Evolutionary conservation across 2,888 invertebrate genomes (phyloP).

Genomic region (Synanthedon formicaeformis): DNA sequence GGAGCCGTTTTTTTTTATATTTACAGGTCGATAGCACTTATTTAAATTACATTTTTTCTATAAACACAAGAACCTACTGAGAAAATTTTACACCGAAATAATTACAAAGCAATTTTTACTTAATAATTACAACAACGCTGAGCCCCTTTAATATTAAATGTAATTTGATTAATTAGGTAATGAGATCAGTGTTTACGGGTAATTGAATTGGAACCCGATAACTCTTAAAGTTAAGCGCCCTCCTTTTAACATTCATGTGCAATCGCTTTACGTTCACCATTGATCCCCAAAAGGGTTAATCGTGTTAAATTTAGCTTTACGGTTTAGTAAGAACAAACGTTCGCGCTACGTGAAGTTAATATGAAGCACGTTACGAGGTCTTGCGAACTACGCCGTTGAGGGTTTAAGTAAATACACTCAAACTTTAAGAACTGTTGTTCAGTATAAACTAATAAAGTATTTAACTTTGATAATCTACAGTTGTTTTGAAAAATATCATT

Average conservation of each 20-base stretch:
- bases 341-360: background rate
- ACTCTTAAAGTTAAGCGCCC: slow-evolving; percentile 7
- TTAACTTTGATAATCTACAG: too few relatives aligned
- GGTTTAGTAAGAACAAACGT: background rate
- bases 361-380: background rate
- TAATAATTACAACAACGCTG: too few relatives aligned
- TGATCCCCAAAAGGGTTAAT: slow-evolving; percentile 22
- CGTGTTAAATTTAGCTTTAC: slow-evolving; percentile 5
- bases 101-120: too few relatives aligned
- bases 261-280: slow-evolving; percentile 20
- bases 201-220: background rate
- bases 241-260: slow-evolving; percentile 17
- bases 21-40: too few relatives aligned
- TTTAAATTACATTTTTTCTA: too few relatives aligned
- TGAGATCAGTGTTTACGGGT: background rate
- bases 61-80: too few relatives aligned
- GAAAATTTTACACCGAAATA: too few relatives aligned
- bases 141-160: background rate
- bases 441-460: too few relatives aligned
- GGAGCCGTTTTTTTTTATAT: too few relatives aligned
- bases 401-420: background rate
- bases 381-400: background rate
- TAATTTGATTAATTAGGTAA: background rate
- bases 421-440: background rate
- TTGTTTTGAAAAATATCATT: too few relatives aligned